Conservation (phyloP, 64 coral and sea anemone species). For the Orbicella faveolata region DNA sequence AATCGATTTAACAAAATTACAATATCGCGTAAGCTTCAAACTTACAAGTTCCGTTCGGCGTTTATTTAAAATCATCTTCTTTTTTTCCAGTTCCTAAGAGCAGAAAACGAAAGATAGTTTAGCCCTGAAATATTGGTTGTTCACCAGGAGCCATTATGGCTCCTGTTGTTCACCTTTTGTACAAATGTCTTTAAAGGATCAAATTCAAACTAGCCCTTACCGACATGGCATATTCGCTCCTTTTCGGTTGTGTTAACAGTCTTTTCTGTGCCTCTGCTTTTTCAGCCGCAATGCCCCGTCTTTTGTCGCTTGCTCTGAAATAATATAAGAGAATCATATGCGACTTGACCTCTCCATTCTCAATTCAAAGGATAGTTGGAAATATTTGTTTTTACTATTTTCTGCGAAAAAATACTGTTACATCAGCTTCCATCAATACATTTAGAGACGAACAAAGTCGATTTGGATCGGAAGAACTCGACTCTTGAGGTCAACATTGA, state of each 20-base stretch:
- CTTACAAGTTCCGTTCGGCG: slow-evolving; percentile 74
- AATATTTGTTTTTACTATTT: too few relatives aligned
- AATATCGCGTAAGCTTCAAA: background rate
- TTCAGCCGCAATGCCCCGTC: slow-evolving; percentile 81
- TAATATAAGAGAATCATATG: background rate
- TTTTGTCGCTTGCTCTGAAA: slow-evolving; percentile 78
- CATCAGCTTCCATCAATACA: too few relatives aligned
- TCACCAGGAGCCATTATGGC: too few relatives aligned
- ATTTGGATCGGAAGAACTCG: too few relatives aligned
- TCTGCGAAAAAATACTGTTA: too few relatives aligned
- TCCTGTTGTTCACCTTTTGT: too few relatives aligned
- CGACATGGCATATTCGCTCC: slow-evolving; percentile 83
- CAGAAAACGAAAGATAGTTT: background rate
- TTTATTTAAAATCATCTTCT: slow-evolving; percentile 86
- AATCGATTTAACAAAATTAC: too few relatives aligned
- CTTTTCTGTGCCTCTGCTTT: slow-evolving; percentile 87
- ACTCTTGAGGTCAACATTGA: too few relatives aligned
- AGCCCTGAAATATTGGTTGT: background rate
- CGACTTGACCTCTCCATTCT: background rate
- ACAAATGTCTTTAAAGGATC: too few relatives aligned
- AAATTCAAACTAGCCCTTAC: slow-evolving; percentile 45
- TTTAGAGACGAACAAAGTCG: too few relatives aligned
- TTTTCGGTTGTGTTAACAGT: slow-evolving; percentile 77
- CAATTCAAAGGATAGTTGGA: too few relatives aligned
- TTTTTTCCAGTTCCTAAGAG: slow-evolving; percentile 79